Base-by-base conservation (phyloP, 1,140 invertebrate genomes). In the Triops longicaudatus region DNA sequence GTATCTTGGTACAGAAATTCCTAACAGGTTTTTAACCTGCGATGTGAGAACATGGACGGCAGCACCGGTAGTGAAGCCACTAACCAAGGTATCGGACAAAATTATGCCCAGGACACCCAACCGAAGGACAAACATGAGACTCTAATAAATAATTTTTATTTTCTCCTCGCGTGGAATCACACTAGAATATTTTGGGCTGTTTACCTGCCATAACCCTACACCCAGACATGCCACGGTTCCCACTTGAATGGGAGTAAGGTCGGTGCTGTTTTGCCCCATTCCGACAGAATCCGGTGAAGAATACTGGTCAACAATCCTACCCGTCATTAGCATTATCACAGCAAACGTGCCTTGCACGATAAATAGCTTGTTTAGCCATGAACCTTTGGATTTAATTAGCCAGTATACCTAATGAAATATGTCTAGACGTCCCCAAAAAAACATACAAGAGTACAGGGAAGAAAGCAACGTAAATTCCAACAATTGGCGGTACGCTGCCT, bases 381-480 rank as follows among this genome's bases (percentile, higher is more conserved):
- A 5, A 9, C 17, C 6, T n/a, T 63, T n/a, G 50, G 50, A 6
- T 63, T 63, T 14, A 22, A 4, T 22, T 14, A 1, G 17, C 50
- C 10, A 72, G 79, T 81, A 85, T 86, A 87, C 96, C 96, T 85
- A 98, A 92, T 1, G 96, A 98, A 26, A 95, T 90, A 81, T 98
- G 96, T 73, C 89, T 88, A 1, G 96, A 98, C 7, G 96, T 97
- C 37, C 95, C 96, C 77, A 98, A 89, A 73, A 98, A 85, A 75
- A 93, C 89, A 83, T 98, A 98, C 6, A 97, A 86, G 0, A 98
- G 83, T 0, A 95, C 91, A 2, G 96, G 94, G 85, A 98, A 97
- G 81, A 98, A 94, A 0, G 95, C 95, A 88, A 96, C 96, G 83
- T 98, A 98, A 3, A 98, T 88, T 6, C 97, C 97, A 76, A 92